Base-by-base conservation (phyloP, 64 coral and sea anemone species). In the Actinia tenebrosa region DNA sequence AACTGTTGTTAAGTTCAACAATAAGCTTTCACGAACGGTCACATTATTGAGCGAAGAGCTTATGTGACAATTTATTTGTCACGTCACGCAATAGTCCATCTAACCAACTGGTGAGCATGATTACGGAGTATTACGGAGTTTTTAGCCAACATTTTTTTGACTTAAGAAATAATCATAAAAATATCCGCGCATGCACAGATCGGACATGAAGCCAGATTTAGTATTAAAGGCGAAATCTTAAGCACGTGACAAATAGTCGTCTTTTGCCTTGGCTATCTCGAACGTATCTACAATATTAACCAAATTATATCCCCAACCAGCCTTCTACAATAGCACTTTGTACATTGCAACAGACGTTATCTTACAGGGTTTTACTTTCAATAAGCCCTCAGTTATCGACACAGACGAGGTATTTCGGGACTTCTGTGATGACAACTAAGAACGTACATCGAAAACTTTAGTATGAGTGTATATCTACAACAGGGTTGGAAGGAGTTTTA, bases 401-500 rank as follows among this genome's bases (percentile, higher is more conserved):
- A 75, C 69, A 75, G 69, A 75, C 69, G 11, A 69, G 18, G 22
- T 30, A 75, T 75, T 75, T 26, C 26, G 69, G 26, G 23, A 75
- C 10, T 16, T 23, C 63, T 66, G 63, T 66, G 63, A 22, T 75
- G 69, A 75, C 69, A 75, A 11, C 27, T 75, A 16, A 75, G 25
- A 27, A 27, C 23, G 69, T 42, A 42, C 27, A 42, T 30, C 10
- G 25, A 75, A 14, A 10, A 75, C 23, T 75, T 75, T 75, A 3
- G 69, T 75, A 75, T 42, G 69, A 75, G 69, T 75, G 69, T 75
- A 75, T 75, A 75, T 75, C 69, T 75, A 75, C 69, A 75, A 42
- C 14, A 75, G 10, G 69, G 69, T 27, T 75, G n/a, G n/a, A 42
- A 75, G 20, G 69, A 42, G 26, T 43, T 75, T 30, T 13, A 75